phyloP scores from a whole-genome alignment of 2,797 vertebrate genomes.

The Gymnocypris eckloni region DNA sequence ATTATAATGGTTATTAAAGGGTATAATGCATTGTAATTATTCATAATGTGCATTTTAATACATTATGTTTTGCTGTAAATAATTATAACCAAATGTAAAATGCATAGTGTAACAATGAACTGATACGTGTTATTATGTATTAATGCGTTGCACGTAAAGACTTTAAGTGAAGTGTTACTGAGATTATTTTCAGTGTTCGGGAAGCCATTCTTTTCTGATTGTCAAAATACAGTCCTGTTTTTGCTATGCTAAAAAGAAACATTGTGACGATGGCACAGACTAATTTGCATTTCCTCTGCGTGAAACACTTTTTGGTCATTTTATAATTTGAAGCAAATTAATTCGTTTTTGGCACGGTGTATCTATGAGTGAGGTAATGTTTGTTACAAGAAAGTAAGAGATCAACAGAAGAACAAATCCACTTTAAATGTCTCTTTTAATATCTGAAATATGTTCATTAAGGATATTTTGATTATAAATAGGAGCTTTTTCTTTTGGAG shows the following conservation, averaged over 20 bases:
- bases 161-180: too few species aligned
- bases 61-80: too few species aligned
- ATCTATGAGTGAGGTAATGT: background rate
- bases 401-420: background rate
- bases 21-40: too few species aligned
- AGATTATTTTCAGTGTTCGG: background rate
- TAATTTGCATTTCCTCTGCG: background rate
- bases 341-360: background rate
- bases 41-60: too few species aligned
- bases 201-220: background rate
- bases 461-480: background rate
- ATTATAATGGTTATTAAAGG: too few species aligned
- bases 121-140: too few species aligned
- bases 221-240: background rate
- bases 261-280: background rate
- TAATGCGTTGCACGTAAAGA: too few species aligned
- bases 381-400: background rate
- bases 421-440: constrained; percentile 9
- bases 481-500: background rate
- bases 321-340: constrained; percentile 1
- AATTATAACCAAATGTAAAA: too few species aligned
- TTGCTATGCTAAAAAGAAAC: background rate
- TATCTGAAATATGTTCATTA: background rate
- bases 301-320: background rate
- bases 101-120: too few species aligned